phyloP scores from a whole-genome alignment of 2,888 invertebrate species.

The Yponomeuta plumbellus region DNA sequence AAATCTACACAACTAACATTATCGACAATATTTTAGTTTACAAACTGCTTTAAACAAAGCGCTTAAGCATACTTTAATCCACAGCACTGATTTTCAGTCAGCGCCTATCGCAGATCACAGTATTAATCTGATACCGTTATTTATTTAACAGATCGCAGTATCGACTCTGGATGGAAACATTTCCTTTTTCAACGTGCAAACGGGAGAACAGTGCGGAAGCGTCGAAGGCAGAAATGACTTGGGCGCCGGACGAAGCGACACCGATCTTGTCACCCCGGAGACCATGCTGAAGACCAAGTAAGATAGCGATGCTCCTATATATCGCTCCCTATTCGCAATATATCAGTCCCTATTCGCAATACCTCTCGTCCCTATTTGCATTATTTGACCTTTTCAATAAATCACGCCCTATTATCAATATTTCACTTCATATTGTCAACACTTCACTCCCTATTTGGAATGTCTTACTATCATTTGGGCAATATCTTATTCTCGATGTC shows the following conservation, averaged over 20 bases:
- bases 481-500: too few relatives aligned
- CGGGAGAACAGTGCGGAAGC: slow-evolving; percentile 81
- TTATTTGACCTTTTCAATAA: not conserved
- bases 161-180: slow-evolving; percentile 93
- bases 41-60: too few relatives aligned
- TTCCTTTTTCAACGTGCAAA: slow-evolving; percentile 84
- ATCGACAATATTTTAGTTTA: too few relatives aligned
- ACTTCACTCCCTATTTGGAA: not conserved
- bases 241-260: slow-evolving; percentile 87
- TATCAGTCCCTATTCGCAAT: not conserved
- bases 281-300: slow-evolving; percentile 90
- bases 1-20: too few relatives aligned
- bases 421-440: not conserved
- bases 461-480: too few relatives aligned
- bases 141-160: slow-evolving; percentile 82
- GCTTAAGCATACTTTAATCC: too few relatives aligned
- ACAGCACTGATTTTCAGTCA: too few relatives aligned
- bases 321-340: not conserved
- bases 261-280: slow-evolving; percentile 91
- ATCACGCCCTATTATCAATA: not conserved
- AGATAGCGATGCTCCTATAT: slow-evolving; percentile 38
- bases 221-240: slow-evolving; percentile 95
- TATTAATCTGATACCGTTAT: too few relatives aligned
- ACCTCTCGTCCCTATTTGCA: too few relatives aligned
- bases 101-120: too few relatives aligned